These are phyloP conservation scores for Tenthredo mesomela DNA, from an alignment of 2,888 invertebrate species.

Conservation along the genomic window DNA sequence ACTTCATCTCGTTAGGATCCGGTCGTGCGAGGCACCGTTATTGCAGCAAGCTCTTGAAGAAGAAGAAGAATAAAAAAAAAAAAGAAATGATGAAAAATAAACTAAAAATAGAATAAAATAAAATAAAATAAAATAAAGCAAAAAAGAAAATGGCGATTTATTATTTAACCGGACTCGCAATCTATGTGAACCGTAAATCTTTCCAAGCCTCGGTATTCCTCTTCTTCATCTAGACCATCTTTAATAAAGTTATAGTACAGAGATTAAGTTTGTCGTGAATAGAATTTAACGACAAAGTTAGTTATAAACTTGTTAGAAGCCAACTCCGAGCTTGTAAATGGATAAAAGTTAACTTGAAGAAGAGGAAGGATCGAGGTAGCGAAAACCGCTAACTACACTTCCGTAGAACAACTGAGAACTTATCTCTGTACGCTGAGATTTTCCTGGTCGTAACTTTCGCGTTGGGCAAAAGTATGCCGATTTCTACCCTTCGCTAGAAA, in stretches of 20 bases:
- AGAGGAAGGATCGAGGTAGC: slow-evolving; percentile 11
- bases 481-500: slow-evolving; percentile 48
- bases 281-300: slow-evolving; percentile 33
- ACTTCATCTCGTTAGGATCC: neutral
- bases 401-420: neutral
- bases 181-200: neutral
- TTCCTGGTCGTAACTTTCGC: neutral
- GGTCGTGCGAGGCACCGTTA: slow-evolving; percentile 32
- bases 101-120: no score
- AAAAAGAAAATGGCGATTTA: neutral
- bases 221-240: neutral
- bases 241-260: neutral
- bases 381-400: slow-evolving; percentile 10
- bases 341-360: neutral
- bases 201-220: neutral
- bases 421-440: neutral
- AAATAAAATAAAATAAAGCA: neutral
- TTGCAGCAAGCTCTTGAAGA: neutral
- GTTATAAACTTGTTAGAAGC: neutral
- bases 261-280: neutral
- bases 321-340: neutral
- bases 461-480: slow-evolving; percentile 13
- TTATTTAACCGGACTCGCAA: neutral
- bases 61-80: neutral
- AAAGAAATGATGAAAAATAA: neutral